These are phyloP conservation scores for Sanderia malayensis DNA, from an alignment of 30 jellyfish, hydroid and myxozoan species.

Conservation along the genomic window DNA sequence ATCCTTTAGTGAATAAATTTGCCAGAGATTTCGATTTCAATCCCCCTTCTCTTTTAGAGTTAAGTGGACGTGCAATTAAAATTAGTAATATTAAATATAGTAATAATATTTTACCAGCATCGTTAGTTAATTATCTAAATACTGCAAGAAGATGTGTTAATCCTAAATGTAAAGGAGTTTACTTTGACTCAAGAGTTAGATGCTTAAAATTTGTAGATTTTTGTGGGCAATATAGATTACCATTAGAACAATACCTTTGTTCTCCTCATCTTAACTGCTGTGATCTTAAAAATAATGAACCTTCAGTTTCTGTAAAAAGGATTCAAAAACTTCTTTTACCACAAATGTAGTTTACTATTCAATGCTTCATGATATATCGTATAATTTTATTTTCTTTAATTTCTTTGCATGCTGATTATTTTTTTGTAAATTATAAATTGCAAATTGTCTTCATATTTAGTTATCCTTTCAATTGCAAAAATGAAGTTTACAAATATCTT, in stretches of 20 bases:
- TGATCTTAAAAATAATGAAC: conserved; percentile 7
- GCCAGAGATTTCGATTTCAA: conserved; percentile 82
- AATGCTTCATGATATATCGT: too few relatives aligned
- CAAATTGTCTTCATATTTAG: too few relatives aligned
- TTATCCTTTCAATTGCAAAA: too few relatives aligned
- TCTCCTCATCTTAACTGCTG: conserved; percentile 78
- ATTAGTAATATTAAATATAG: conserved; percentile 37
- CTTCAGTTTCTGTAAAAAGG: conserved; percentile 62
- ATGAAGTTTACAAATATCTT: too few relatives aligned
- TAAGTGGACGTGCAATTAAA: conserved; percentile 89
- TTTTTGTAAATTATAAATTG: too few relatives aligned
- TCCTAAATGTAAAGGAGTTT: conserved; percentile 98
- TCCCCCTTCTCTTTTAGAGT: conserved; percentile 95
- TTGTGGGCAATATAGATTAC: conserved; percentile 93
- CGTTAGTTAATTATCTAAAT: conserved; percentile 68
- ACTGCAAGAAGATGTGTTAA: conserved; percentile 95
- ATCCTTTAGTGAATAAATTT: conserved; percentile 93
- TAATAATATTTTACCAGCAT: conserved; percentile 50
- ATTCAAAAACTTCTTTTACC: conserved; percentile 85
- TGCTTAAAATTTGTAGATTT: conserved; percentile 96
- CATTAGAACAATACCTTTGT: conserved; percentile 92
- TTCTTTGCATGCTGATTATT: too few relatives aligned
- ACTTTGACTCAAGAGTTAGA: conserved; percentile 93
- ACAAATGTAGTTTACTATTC: neutral
- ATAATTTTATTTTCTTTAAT: too few relatives aligned